Evolutionary conservation across 37 sponge, comb jelly and placozoan genomes (phyloP), one percentile per base, ranked within the genome.

Genomic region (Halichondria panicea): DNA sequence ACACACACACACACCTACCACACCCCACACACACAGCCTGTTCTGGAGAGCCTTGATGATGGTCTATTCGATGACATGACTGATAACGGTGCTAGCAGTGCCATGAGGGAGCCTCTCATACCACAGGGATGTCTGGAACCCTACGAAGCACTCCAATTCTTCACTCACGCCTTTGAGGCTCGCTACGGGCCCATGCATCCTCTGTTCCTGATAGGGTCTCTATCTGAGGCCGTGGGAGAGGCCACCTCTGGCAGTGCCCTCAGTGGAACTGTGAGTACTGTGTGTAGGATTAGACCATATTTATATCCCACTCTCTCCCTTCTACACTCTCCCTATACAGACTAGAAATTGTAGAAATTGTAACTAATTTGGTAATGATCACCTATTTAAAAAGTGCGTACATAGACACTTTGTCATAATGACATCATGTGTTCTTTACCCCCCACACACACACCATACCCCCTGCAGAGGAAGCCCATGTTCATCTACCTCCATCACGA

Each of bases 401-500:
- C n/a, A n/a, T n/a, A n/a, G n/a, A n/a, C n/a, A n/a, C n/a, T n/a
- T n/a, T n/a, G n/a, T n/a, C n/a, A n/a, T n/a, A n/a, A n/a, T n/a
- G n/a, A n/a, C n/a, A n/a, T n/a, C n/a, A n/a, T n/a, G n/a, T n/a
- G n/a, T n/a, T n/a, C n/a, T n/a, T n/a, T n/a, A n/a, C n/a, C n/a
- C n/a, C n/a, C n/a, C n/a, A n/a, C n/a, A n/a, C n/a, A n/a, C n/a
- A n/a, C n/a, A n/a, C n/a, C n/a, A n/a, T n/a, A n/a, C 55, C 43
- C 52, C 58, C 36, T 70, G 22, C 52, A 91, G 89, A 55, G 88
- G 8, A 88, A 89, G 54, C 96, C 96, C 30, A 50, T 95, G 72
- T 60, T 86, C 15, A 55, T 95, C 40, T 95, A 95, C 70, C 65
- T 95, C 22, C 96, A 95, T 35, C 93, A 95, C 40, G 94, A 92